Conservation (phyloP, 2,888 invertebrate genomes). For the Cybosia mesomella region DNA sequence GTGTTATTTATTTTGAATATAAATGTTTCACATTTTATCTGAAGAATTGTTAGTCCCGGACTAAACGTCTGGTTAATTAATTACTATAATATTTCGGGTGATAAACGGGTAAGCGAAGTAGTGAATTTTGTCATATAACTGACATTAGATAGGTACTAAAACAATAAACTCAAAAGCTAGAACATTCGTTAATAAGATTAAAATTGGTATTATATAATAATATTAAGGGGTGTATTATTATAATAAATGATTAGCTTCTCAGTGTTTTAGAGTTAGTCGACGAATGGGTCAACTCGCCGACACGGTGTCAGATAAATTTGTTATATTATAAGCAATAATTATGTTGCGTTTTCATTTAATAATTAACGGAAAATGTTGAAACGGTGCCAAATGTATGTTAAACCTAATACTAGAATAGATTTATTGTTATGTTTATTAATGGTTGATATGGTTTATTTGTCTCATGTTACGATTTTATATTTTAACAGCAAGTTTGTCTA, state of each 20-base stretch:
- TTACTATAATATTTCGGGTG: constrained; percentile 74
- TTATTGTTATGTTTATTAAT: constrained; percentile 33
- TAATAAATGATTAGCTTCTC: constrained; percentile 80
- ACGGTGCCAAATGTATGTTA: constrained; percentile 44
- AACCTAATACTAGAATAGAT: constrained; percentile 32
- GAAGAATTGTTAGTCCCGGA: constrained; percentile 43
- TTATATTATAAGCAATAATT: constrained; percentile 53
- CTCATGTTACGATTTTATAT: constrained; percentile 45
- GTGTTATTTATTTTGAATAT: constrained; percentile 19
- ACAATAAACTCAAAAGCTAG: constrained; percentile 80
- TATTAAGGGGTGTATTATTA: constrained; percentile 69
- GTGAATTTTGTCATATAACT: constrained; percentile 66
- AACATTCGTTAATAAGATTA: constrained; percentile 71
- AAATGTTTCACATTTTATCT: constrained; percentile 36
- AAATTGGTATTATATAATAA: constrained; percentile 66
- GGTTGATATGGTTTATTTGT: constrained; percentile 24
- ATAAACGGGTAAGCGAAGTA: constrained; percentile 81
- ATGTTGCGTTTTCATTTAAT: constrained; percentile 36
- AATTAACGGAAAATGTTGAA: constrained; percentile 34
- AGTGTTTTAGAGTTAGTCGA: constrained; percentile 87
- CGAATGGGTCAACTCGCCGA: constrained; percentile 83
- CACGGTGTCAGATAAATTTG: constrained; percentile 83
- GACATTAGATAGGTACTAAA: constrained; percentile 82
- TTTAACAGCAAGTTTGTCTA: constrained; percentile 75
- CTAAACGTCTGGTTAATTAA: constrained; percentile 45